Conservation (phyloP, 2,888 invertebrate species). For the Fabriciana adippe region DNA sequence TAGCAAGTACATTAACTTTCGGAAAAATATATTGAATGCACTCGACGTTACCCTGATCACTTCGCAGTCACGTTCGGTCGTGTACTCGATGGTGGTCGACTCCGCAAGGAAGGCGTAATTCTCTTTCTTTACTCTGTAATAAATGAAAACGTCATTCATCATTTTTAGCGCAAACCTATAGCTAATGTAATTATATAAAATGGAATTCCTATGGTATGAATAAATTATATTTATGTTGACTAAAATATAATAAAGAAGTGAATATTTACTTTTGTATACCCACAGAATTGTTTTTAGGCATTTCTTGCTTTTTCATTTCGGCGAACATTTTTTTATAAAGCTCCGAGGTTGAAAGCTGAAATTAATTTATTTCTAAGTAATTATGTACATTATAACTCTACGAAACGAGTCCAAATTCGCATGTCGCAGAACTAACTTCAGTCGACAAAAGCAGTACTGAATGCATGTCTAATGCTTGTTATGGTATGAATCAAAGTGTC, state of each 20-base stretch:
- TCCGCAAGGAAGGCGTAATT: slow-evolving; percentile 95
- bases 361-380: slow-evolving; percentile 14
- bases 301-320: slow-evolving; percentile 85
- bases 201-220: background rate
- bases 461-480: too few species aligned
- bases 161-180: background rate
- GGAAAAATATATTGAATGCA: background rate
- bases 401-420: background rate
- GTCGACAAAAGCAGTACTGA: too few species aligned
- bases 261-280: slow-evolving; percentile 81
- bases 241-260: background rate
- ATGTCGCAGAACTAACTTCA: too few species aligned
- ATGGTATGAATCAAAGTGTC: too few species aligned
- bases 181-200: background rate
- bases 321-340: slow-evolving; percentile 89
- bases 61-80: slow-evolving; percentile 87
- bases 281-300: slow-evolving; percentile 81
- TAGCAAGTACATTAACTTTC: background rate
- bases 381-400: background rate
- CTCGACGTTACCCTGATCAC: slow-evolving; percentile 80
- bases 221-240: background rate
- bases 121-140: slow-evolving; percentile 49
- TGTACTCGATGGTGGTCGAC: slow-evolving; percentile 93
- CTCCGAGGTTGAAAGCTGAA: slow-evolving; percentile 87
- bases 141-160: background rate